Base-by-base conservation (phyloP, 53 echinoderm and acorn worm genomes). In the Luidia sarsii region DNA sequence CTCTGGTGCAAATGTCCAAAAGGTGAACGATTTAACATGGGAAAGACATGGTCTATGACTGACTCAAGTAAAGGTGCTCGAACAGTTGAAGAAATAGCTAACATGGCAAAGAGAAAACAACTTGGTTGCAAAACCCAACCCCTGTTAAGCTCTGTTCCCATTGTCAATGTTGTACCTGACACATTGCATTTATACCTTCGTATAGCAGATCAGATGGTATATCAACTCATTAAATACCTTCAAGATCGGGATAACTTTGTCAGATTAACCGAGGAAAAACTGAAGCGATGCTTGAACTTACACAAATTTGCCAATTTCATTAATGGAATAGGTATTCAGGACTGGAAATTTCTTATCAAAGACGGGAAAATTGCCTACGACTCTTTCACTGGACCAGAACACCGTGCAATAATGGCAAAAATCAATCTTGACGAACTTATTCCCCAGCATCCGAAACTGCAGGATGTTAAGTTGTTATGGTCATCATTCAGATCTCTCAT, bases 1-100 rank as follows among this genome's bases (percentile, higher is more conserved):
- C 67, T 85, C 7, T 89, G 85, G 90, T 89, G 90, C 29, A 85
- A 85, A 27, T 89, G 90, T 28, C 25, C 72, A 20, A 89, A 72
- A 72, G 2, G 38, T 31, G 85, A 89, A 21, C 52, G 85, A 4
- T 20, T 24, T 7, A 67, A 90, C 38, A 48, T 38, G 8, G 30
- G 65, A 0, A 89, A 89, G 55, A 29, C 21, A 4, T 89, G 85
- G 90, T 89, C 85, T 0, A 89, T 89, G 90, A 81, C 80, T 1
- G 85, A 85, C 59, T 14, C 48, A 2, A 45, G 25, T 24, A 46
- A 85, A 34, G 85, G 85, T 48, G 85, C 85, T 39, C 33, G 74
- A 14, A 80, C 85, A 46, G 19, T 80, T 8, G 80, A 84, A 18
- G 81, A 85, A 63, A 85, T 89, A 30, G 23, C 54, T 23, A 56